Evolutionary conservation across 2,888 invertebrate species (phyloP).

Genomic region (Coremacera marginata): DNA sequence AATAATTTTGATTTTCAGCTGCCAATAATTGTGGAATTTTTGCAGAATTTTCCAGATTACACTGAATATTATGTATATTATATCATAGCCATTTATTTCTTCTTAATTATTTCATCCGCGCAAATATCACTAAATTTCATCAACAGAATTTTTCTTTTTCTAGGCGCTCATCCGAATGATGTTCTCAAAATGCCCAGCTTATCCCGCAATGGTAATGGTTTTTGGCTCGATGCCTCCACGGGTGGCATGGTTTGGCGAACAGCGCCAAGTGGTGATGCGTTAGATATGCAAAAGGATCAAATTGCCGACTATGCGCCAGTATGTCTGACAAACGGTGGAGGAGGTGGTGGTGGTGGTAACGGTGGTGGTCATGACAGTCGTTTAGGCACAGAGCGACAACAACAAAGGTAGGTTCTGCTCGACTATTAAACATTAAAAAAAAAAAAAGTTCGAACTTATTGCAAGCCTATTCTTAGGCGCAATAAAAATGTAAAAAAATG

Average conservation of each 20-base stretch:
- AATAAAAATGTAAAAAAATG: conserved; percentile 17
- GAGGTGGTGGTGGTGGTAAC: conserved; percentile 48
- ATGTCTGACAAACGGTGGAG: conserved; percentile 59
- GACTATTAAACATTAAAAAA: conserved; percentile 16
- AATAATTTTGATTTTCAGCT: too few relatives aligned
- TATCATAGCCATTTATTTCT: too few relatives aligned
- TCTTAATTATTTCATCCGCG: too few relatives aligned
- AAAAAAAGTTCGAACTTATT: conserved; percentile 17
- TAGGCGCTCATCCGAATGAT: conserved; percentile 68
- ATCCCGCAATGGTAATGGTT: conserved; percentile 68
- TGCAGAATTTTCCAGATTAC: too few relatives aligned
- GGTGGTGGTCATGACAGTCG: conserved; percentile 47
- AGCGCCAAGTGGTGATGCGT: conserved; percentile 62
- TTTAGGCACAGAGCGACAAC: conserved; percentile 56
- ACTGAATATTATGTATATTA: too few relatives aligned
- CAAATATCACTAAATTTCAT: too few relatives aligned
- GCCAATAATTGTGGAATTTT: too few relatives aligned
- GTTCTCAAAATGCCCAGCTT: conserved; percentile 69
- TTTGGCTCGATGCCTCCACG: conserved; percentile 68
- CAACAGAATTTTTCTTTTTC: too few relatives aligned
- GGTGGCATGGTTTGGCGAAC: conserved; percentile 69
- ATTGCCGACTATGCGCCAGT: conserved; percentile 70
- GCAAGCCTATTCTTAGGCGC: conserved; percentile 27
- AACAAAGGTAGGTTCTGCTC: conserved; percentile 63
- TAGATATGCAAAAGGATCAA: conserved; percentile 69